Evolutionary conservation across 2,113 vertebrate species (phyloP), one percentile per base, ranked within the genome.

Genomic region (Bagarius yarrelli): DNA sequence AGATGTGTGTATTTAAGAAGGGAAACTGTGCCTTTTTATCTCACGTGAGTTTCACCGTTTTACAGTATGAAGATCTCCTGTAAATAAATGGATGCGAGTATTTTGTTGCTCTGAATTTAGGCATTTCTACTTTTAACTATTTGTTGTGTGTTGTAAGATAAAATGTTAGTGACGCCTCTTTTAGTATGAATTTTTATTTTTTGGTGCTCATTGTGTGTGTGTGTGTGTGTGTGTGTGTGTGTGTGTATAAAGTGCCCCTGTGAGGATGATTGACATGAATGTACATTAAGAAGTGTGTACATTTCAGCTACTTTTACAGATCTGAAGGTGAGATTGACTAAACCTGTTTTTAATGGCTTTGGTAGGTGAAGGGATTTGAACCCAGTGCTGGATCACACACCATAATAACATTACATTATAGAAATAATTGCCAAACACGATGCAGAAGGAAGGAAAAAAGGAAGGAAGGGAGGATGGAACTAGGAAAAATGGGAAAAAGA

Each of bases 1-100:
- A 98, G 96, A n/a, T n/a, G n/a, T n/a, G n/a, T 97, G 96, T 99
- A 97, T 97, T 98, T 98, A 97, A 97, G 95, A 97, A 97, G 96
- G 96, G 96, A 97, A 96, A 96, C 95, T 96, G 97, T 98, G 97
- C 97, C 98, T 98, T 99, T 87, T 98, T 97, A 96, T 96, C 96
- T 95, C 95, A 95, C 95, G 94, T 77, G 76, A 82, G 95, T 96
- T 96, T n/a, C n/a, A 94, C 94, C 94, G 93, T 95, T 97, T 96
- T 95, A 94, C 94, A 94, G 93, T 94, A 94, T 95, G 94, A 94
- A 47, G 44, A 94, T 95, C 95, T 95, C 94, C 95, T 98, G 98
- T 98, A 98, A 96, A 99, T 98, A 98, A 94, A 93, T 95, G 85
- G 91, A 91, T 91, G 86, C 92, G 89, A 47, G 94, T 93, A 90